phyloP scores from a whole-genome alignment of 2,113 vertebrate species.

The Eublepharis macularius region DNA sequence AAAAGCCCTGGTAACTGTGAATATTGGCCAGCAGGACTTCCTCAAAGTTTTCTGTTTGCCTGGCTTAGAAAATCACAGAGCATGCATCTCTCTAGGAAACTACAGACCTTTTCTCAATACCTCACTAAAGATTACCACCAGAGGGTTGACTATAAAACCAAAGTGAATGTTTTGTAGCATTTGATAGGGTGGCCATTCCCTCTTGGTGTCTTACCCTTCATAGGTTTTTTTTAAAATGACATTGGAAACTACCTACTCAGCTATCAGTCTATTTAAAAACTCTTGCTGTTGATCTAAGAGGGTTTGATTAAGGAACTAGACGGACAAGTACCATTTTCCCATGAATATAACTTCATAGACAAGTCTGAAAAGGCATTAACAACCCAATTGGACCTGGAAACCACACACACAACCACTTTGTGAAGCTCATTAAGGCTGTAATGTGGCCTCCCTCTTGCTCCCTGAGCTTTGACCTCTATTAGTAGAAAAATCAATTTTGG shows the following conservation, averaged over 20 bases:
- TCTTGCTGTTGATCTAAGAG: background rate
- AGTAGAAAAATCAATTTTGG: background rate
- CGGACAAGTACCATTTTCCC: background rate
- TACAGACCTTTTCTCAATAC: background rate
- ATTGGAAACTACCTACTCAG: background rate
- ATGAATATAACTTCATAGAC: background rate
- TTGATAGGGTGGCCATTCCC: background rate
- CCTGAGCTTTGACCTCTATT: background rate
- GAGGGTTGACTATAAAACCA: too few relatives aligned
- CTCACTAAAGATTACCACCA: too few relatives aligned
- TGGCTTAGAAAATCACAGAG: background rate
- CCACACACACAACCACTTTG: background rate
- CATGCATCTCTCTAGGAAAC: background rate
- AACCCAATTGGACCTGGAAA: background rate
- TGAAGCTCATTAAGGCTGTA: background rate
- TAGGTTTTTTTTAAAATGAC: background rate
- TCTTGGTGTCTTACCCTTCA: background rate
- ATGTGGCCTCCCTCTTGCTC: background rate
- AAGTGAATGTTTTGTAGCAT: background rate
- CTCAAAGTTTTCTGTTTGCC: background rate
- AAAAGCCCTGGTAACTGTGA: too few relatives aligned
- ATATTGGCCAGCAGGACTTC: background rate
- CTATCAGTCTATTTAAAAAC: background rate
- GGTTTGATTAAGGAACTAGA: background rate
- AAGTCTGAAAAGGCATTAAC: background rate